Evolutionary conservation across 2,888 invertebrate genomes (phyloP).

Genomic region (Amphipoea oculea): DNA sequence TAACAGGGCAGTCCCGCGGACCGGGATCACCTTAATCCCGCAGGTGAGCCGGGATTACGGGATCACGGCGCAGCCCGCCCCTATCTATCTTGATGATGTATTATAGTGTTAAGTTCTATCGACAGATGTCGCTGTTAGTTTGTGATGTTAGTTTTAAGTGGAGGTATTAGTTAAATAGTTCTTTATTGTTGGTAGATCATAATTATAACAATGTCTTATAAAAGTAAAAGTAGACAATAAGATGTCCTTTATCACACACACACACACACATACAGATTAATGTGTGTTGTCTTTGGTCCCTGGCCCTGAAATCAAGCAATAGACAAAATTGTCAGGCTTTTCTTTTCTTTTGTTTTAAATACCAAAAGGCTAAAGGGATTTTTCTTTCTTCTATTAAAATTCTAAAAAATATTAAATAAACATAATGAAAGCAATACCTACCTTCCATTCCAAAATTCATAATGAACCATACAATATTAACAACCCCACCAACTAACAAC

Average conservation of each 20-base stretch:
- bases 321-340: too few species aligned
- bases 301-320: too few species aligned
- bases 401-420: not conserved
- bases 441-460: not conserved
- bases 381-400: not conserved
- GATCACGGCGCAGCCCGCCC: constrained; percentile 72
- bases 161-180: constrained; percentile 2
- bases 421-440: not conserved
- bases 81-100: constrained; percentile 84
- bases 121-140: constrained; percentile 79
- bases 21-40: constrained; percentile 77
- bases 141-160: constrained; percentile 39
- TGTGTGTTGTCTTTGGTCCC: too few species aligned
- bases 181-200: not conserved
- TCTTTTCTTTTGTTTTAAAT: too few species aligned
- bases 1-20: constrained; percentile 68
- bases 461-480: constrained; percentile 28
- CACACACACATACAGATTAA: too few species aligned
- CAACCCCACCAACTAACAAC: constrained; percentile 17
- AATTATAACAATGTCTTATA: too few species aligned
- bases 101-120: constrained; percentile 76
- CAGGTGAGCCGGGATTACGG: constrained; percentile 81
- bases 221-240: not conserved
- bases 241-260: too few species aligned
- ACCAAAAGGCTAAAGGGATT: not conserved